Base-by-base conservation (phyloP, 2,888 invertebrate species). In the Pristionchus arcanus region DNA sequence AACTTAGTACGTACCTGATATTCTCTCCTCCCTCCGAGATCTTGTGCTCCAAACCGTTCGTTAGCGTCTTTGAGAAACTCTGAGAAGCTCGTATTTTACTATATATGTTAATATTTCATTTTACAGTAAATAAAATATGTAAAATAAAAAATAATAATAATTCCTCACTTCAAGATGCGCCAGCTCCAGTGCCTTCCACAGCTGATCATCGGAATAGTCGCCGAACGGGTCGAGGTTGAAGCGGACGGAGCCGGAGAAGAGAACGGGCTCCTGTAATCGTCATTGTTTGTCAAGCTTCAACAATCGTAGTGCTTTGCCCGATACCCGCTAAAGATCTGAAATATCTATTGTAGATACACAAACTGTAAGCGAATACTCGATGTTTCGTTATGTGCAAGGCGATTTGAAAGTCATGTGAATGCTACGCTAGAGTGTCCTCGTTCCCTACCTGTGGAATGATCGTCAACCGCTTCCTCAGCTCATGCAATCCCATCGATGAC, bases 401-500 rank as follows among this genome's bases (percentile, higher is more conserved):
- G n/a, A n/a, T n/a, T n/a, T n/a, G n/a, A n/a, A n/a, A n/a, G n/a
- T n/a, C n/a, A n/a, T n/a, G n/a, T n/a, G n/a, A n/a, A n/a, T n/a
- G n/a, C n/a, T n/a, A n/a, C n/a, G n/a, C n/a, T n/a, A n/a, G n/a
- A n/a, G n/a, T n/a, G n/a, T n/a, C n/a, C n/a, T n/a, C n/a, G n/a
- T n/a, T n/a, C n/a, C n/a, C n/a, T n/a, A 92, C 93, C 94, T 96
- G 96, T 21, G 96, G 96, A 90, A 96, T 98, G 95, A 98, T 97
- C 71, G 98, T 98, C 93, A 98, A 96, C 92, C 97, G 96, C 16
- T 97, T 97, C 90, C 98, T 96, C 92, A 98, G 96, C 94, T 97
- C 97, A 95, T 98, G 98, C 81, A 98, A 96, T 28, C 98, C 98
- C 93, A 98, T 96, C 87, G 96, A 96, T 7, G 97, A 92, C 97